Evolutionary conservation across 2,888 invertebrate genomes (phyloP), one percentile per base, ranked within the genome.

Genomic region (Trachelus iudaicus): DNA sequence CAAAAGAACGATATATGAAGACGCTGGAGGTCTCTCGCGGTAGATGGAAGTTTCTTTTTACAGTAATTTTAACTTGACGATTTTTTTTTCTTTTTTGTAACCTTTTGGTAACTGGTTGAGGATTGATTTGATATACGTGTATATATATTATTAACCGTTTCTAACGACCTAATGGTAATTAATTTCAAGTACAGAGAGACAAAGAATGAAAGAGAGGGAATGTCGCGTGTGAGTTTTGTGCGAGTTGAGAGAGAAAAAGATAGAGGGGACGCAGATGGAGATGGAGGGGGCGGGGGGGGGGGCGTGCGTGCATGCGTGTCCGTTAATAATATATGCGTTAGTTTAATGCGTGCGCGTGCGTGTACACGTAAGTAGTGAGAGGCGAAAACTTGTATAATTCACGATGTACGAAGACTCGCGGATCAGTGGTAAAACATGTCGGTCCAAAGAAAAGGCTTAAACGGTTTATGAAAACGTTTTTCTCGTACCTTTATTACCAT

Each of bases 131-230:
- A 87, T 87, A 85, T 85, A 87, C 81, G 81, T 89, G 86, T 88
- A 87, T 79, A 87, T 87, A 79, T 83, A 83, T 83, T 86, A 86
- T 86, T 87, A 88, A 81, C 85, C 87, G 84, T 87, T 83, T 88
- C 85, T 89, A 90, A 90, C 85, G 85, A 87, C 85, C 81, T 89
- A 87, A 87, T 87, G 84, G 86, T 87, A 85, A 85, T 85, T 88
- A 84, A 86, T 87, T 84, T 35, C 69, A 33, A 78, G 73, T 73
- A 33, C 73, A 74, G 74, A 79, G 74, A 71, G 33, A 71, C 31
- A 71, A 34, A 71, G 34, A 33, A 79, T 81, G 81, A 73, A 73
- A 80, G 78, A 73, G 30, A 80, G 81, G 77, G 76, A 76, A 40
- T 77, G 78, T 31, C 33, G 78, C 75, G 68, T 68, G 69, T 73